phyloP scores from a whole-genome alignment of 1,140 invertebrate species.

The Xylocopa sonorina region DNA sequence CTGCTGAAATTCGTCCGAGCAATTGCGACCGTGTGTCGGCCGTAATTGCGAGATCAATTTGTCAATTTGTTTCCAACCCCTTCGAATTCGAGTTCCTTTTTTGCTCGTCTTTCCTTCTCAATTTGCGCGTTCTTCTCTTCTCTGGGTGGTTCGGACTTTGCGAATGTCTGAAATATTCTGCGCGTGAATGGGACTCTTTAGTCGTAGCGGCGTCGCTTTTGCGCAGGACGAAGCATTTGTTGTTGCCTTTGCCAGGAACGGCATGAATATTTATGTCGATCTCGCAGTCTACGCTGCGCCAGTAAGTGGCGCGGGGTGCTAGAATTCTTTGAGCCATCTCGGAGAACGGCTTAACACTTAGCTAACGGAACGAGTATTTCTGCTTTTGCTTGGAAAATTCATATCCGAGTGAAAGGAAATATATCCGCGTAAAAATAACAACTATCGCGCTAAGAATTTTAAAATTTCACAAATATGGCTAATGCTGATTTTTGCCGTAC shows the following conservation, averaged over 20 bases:
- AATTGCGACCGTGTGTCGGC: constrained; percentile 8
- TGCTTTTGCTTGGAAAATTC: neutral
- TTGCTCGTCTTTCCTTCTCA: too few species aligned
- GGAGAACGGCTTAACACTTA: neutral
- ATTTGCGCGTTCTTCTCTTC: neutral
- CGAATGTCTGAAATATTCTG: neutral
- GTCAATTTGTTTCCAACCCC: neutral
- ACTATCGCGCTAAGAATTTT: neutral
- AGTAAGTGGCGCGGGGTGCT: constrained; percentile 1
- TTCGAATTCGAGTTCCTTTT: neutral
- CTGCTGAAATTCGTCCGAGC: constrained; percentile 15
- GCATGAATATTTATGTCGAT: constrained; percentile 33
- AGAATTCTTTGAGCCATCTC: neutral
- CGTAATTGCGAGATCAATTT: constrained; percentile 3
- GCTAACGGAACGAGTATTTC: neutral
- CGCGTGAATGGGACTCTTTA: neutral
- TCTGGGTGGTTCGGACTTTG: neutral
- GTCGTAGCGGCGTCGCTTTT: neutral
- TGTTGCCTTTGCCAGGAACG: constrained; percentile 5
- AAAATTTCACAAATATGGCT: neutral
- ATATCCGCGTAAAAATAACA: accelerated
- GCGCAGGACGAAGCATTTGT: constrained; percentile 18
- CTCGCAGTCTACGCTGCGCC: neutral
- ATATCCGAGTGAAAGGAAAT: neutral
- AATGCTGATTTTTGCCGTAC: too few species aligned